phyloP scores from a whole-genome alignment of 2,113 vertebrate species.

The Centropristis striata region DNA sequence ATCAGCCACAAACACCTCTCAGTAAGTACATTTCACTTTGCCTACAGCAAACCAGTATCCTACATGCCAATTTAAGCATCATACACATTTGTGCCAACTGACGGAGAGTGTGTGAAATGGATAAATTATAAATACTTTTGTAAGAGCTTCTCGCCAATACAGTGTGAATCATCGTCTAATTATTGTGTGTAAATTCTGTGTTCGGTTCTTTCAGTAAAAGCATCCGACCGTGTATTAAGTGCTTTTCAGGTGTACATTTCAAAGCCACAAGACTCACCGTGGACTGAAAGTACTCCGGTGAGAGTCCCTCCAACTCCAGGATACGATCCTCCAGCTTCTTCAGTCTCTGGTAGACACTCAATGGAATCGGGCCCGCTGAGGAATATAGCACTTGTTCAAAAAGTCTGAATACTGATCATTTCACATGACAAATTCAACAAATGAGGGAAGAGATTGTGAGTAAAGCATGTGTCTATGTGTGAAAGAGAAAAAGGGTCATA shows the following conservation, averaged over 20 bases:
- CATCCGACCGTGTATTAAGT: neutral
- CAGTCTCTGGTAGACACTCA: slow-evolving; percentile 95
- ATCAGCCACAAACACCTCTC: slow-evolving; percentile 23
- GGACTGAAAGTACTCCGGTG: slow-evolving; percentile 97
- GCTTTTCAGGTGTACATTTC: neutral
- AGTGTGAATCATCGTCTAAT: neutral
- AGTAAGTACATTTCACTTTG: slow-evolving; percentile 6
- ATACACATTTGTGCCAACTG: neutral
- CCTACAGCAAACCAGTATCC: neutral
- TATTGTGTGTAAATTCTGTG: neutral
- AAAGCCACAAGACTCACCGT: slow-evolving; percentile 86
- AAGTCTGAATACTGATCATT: neutral
- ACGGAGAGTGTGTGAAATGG: neutral
- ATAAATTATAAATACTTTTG: neutral
- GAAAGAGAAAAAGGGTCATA: neutral
- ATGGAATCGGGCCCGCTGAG: slow-evolving; percentile 92
- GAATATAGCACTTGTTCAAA: slow-evolving; percentile 31
- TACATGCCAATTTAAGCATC: neutral
- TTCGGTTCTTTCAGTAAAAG: neutral
- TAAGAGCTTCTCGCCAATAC: neutral
- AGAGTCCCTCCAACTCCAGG: slow-evolving; percentile 97
- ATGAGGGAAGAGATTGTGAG: neutral
- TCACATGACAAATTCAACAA: neutral
- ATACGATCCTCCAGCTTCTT: slow-evolving; percentile 98
- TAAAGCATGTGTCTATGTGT: neutral